Evolutionary conservation across 2,888 invertebrate species (phyloP).

Genomic region (Pollenia amentaria): DNA sequence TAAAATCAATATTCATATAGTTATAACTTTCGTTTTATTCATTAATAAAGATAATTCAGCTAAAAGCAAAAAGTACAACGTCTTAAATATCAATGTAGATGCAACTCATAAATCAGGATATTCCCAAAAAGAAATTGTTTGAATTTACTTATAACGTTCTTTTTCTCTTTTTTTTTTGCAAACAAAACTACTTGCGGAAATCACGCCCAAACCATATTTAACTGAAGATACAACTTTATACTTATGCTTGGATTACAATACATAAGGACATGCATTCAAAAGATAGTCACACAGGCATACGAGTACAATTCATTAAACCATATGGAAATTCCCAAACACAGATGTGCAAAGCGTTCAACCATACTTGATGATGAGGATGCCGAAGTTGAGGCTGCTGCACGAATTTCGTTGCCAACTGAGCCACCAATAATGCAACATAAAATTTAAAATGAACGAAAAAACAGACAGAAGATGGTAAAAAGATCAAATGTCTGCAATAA

Average conservation of each 20-base stretch:
- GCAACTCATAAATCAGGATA: conserved; percentile 69
- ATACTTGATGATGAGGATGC: conserved; percentile 49
- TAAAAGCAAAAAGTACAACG: not conserved
- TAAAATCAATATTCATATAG: conserved; percentile 19
- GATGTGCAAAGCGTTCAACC: conserved; percentile 73
- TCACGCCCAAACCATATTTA: conserved; percentile 67
- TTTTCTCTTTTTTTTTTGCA: conserved; percentile 6
- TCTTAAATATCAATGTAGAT: conserved; percentile 26
- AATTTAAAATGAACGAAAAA: conserved; percentile 29
- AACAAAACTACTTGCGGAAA: conserved; percentile 63
- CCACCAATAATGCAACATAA: conserved; percentile 46
- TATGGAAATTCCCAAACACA: conserved; percentile 72
- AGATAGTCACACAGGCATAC: conserved; percentile 6
- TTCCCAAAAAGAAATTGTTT: conserved; percentile 44
- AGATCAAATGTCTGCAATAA: conserved; percentile 72
- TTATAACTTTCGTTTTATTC: conserved; percentile 2
- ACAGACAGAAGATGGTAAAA: conserved; percentile 13
- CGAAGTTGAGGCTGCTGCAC: conserved; percentile 33
- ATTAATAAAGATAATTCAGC: conserved; percentile 53
- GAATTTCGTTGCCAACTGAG: conserved; percentile 46
- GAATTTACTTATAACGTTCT: conserved; percentile 11
- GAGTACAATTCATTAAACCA: conserved; percentile 62
- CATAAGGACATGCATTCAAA: conserved; percentile 24
- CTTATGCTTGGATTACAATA: conserved; percentile 32
- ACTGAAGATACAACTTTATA: conserved; percentile 55